Conservation (phyloP, 2,113 vertebrate species). For the Plecturocebus donacophilus region DNA sequence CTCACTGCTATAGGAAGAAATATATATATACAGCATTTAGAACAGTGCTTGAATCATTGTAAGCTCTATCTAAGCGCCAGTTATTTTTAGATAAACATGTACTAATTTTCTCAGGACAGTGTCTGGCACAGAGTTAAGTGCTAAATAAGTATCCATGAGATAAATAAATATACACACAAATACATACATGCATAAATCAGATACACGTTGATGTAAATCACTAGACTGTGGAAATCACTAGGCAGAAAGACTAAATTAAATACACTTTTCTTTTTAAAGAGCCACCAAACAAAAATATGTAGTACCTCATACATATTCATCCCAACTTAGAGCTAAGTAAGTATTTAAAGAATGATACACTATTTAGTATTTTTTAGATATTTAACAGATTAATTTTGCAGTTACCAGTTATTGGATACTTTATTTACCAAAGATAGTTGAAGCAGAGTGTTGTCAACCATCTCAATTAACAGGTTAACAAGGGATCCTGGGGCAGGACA, state of each 20-base stretch:
- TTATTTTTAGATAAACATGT: conserved; percentile 58
- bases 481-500: not conserved
- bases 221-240: conserved; percentile 63
- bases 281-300: conserved; percentile 64
- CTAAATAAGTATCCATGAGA: conserved; percentile 42
- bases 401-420: conserved; percentile 41
- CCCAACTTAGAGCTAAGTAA: conserved; percentile 45
- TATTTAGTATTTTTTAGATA: conserved; percentile 62
- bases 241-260: conserved; percentile 69
- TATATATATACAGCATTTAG: not conserved
- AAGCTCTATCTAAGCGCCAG: not conserved
- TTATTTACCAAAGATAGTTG: conserved; percentile 56
- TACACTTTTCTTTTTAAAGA: conserved; percentile 63
- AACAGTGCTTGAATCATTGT: not conserved
- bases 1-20: not conserved
- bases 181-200: conserved; percentile 48
- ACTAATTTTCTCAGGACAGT: conserved; percentile 53
- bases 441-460: conserved; percentile 24
- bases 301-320: conserved; percentile 68
- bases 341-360: conserved; percentile 62
- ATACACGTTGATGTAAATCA: conserved; percentile 61
- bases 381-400: conserved; percentile 60
- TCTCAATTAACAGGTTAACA: conserved; percentile 48
- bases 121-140: conserved; percentile 22
- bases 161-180: conserved; percentile 31